Evolutionary conservation across 1,140 invertebrate genomes (phyloP), one percentile per base, ranked within the genome.

Genomic region (Uloborus diversus): DNA sequence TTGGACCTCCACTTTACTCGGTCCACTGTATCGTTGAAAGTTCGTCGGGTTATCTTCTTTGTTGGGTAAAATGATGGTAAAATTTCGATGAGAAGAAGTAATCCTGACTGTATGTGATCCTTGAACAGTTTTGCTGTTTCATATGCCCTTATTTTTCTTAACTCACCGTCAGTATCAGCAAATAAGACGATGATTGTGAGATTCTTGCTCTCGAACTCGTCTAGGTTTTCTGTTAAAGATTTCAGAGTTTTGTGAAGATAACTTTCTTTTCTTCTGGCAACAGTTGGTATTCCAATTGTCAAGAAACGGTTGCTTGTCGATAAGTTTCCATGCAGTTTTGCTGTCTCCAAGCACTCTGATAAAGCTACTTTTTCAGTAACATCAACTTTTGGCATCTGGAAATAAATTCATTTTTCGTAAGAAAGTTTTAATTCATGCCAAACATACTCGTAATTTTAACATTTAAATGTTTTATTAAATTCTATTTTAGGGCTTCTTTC

Each of bases 1-100:
- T 98, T 99, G 1, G 96, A 96, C 49, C 96, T 89, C 96, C 96
- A 98, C 82, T 92, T 84, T 86, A 97, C 94, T 32, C 96, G 89
- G 84, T 97, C 94, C 76, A 91, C 88, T 1, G 94, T 90, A 87
- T 98, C 96, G 0, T 95, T 95, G 2, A 97, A 88, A 0, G 94
- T 96, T 27, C 91, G 88, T 13, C 90, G 90, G 30, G 96, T 84
- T 49, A 90, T 90, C 28, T 93, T 89, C 51, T 85, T 81, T 62
- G 85, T 69, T 0, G 96, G 96, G 86, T 98, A 98, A 84, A 94
- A 97, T 0, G 92, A 89, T 0, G 91, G 83, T 1, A 94, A 90
- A 1, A 96, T 95, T 2, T 94, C 90, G 66, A 98, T 90, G 5
- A 98, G 91, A 86, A 98, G 96, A 28, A 98, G 90, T 5, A 97